Conservation (phyloP, 2,113 vertebrate species). For the Rynchops niger region DNA sequence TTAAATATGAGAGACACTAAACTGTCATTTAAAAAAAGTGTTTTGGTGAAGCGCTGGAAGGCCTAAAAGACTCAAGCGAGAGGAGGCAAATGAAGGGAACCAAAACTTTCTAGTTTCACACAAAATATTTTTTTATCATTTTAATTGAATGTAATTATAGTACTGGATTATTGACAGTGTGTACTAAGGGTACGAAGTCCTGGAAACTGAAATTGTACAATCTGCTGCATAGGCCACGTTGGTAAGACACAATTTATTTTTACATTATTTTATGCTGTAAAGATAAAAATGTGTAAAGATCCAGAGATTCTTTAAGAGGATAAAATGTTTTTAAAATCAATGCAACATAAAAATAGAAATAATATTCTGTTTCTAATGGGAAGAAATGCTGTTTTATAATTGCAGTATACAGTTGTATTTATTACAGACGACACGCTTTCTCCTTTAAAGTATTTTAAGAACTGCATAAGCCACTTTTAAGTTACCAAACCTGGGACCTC, state of each 20-base stretch:
- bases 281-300: not conserved
- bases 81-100: constrained; percentile 23
- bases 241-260: not conserved
- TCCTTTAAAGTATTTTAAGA: constrained; percentile 58
- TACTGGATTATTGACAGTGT: not conserved
- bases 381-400: constrained; percentile 23
- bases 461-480: constrained; percentile 59
- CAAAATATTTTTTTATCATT: constrained; percentile 24
- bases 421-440: constrained; percentile 17
- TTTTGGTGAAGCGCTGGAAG: constrained; percentile 47
- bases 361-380: not conserved
- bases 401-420: not conserved
- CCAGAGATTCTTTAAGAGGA: not conserved
- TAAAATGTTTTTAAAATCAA: not conserved
- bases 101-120: constrained; percentile 38
- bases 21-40: constrained; percentile 51
- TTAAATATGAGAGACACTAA: constrained; percentile 57
- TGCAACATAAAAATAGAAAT: not conserved
- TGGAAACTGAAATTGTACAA: not conserved
- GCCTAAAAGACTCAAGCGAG: not conserved
- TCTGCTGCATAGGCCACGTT: not conserved
- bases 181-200: not conserved
- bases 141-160: constrained; percentile 20
- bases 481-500: constrained; percentile 72
- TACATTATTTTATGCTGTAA: not conserved